Evolutionary conservation across 1,140 invertebrate genomes (phyloP).

Genomic region (Helicoverpa zea): DNA sequence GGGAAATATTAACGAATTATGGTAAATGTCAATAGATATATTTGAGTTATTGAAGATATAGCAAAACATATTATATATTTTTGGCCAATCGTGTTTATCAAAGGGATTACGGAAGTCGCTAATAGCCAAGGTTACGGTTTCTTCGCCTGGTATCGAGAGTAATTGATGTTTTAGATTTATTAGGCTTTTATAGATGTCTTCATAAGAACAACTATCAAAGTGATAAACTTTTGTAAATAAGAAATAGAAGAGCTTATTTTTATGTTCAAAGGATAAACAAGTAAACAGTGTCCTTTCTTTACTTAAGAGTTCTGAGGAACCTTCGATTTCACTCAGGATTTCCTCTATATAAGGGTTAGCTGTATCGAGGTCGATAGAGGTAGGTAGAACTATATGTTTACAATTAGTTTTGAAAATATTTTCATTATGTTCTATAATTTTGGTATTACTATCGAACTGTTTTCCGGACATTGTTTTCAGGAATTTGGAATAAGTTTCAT

Average conservation of each 20-base stretch:
- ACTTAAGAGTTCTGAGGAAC: neutral
- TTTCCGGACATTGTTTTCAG: too few relatives aligned
- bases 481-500: too few relatives aligned
- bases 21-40: too few relatives aligned
- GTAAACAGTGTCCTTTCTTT: neutral
- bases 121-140: too few relatives aligned
- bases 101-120: too few relatives aligned
- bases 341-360: constrained; percentile 47
- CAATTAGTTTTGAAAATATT: constrained; percentile 41
- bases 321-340: neutral
- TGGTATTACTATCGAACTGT: constrained; percentile 40
- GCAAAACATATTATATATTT: too few relatives aligned
- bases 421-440: constrained; percentile 51
- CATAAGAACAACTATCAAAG: constrained; percentile 2
- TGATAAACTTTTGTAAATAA: constrained; percentile 30
- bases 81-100: too few relatives aligned
- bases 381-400: constrained; percentile 49
- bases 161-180: constrained; percentile 15
- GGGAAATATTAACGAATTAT: too few relatives aligned
- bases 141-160: neutral
- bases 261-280: neutral
- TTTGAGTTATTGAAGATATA: too few relatives aligned
- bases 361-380: constrained; percentile 48
- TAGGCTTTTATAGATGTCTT: constrained; percentile 3
- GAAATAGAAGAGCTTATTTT: neutral